These are phyloP conservation scores for Origma solitaria DNA, from an alignment of 2,113 vertebrate genomes.

Conservation along the genomic window DNA sequence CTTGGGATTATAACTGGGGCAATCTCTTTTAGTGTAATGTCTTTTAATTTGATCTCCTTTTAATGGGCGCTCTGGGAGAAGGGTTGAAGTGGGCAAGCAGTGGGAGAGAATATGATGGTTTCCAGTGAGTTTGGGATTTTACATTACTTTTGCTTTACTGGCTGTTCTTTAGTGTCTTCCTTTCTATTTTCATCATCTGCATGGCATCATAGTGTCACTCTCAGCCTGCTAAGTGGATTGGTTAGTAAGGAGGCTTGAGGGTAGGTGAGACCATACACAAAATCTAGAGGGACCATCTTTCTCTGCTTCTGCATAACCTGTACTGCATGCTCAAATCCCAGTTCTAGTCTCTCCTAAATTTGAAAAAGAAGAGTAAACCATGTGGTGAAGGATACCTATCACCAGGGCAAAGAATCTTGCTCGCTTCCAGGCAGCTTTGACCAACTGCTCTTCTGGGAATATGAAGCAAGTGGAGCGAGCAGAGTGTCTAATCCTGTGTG, in stretches of 20 bases:
- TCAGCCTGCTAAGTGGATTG: background rate
- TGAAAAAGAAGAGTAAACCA: background rate
- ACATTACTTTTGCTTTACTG: background rate
- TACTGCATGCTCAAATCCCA: background rate
- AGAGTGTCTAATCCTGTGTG: rapidly evolving
- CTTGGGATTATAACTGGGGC: background rate
- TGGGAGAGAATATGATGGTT: background rate
- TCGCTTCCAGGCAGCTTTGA: background rate
- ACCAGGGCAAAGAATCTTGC: background rate
- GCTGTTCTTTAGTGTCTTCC: background rate
- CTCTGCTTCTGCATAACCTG: background rate
- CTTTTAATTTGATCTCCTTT: background rate
- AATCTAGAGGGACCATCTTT: background rate
- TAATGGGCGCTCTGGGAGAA: background rate
- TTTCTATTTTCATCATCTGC: background rate
- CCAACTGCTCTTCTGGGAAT: background rate
- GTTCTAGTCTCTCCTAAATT: background rate
- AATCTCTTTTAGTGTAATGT: background rate
- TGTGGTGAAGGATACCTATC: background rate
- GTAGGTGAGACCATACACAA: background rate
- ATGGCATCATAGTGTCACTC: background rate
- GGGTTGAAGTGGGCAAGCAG: background rate
- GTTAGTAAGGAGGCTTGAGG: background rate
- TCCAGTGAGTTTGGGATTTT: background rate
- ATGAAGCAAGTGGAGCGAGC: background rate